Evolutionary conservation across 2,113 vertebrate species (phyloP), one percentile per base, ranked within the genome.

Genomic region (Gracilinanus agilis): DNA sequence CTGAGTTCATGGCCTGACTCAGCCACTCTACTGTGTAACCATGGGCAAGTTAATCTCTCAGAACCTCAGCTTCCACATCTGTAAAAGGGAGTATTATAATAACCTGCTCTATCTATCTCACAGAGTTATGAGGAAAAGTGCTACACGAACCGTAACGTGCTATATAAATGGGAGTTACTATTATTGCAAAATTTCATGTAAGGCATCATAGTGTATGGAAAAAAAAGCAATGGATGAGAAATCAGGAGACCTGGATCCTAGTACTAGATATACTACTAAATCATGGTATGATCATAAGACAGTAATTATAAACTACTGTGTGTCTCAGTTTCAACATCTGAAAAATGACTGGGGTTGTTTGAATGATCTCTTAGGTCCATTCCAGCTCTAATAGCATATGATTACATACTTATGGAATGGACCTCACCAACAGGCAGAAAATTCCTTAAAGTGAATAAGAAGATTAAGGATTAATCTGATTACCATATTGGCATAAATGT

Each of bases 351-450:
- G 44, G 40, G 25, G 24, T 1, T 16, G 56, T 40, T 7, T 16
- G 40, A n/a, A 83, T 40, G 67, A 67, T 83, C 67, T 83, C n/a
- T 40, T 40, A 83, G 67, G 40, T 1, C 34, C 12, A 40, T 89
- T 89, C n/a, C 93, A 92, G 83, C 54, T 55, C 58, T 93, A 94
- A 95, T 88, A 19, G 53, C 92, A 83, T 49, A 2, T 56, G 44
- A 91, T 27, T 75, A 88, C 90, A 90, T 53, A 91, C 89, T 61
- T 34, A 94, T 2, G 27, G 92, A 58, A 75, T 91, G 0, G 23
- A 44, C 56, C 90, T 94, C 61, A 53, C 56, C 90, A 92, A 92
- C n/a, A 91, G 91, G 44, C 40, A 56, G 90, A 55, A 92, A 55
- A 16, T 83, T 93, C 94, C 55, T 95, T 90, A 94, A 91, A 90